Evolutionary conservation across 2,113 vertebrate genomes (phyloP).

Genomic region (Cygnus atratus): DNA sequence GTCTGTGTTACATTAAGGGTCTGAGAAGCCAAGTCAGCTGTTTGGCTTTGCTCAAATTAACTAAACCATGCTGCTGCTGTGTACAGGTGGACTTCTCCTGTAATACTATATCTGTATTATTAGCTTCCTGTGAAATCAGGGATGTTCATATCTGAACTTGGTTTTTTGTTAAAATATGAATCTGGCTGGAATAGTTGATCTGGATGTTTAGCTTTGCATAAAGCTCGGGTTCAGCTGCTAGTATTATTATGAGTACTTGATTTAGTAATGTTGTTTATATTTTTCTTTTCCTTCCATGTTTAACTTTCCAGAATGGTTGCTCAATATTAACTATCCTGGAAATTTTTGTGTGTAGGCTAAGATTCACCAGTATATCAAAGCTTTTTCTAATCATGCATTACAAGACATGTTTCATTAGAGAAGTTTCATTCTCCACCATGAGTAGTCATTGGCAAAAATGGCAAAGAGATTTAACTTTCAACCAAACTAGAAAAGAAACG

Average conservation of each 20-base stretch:
- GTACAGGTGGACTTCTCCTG: not conserved
- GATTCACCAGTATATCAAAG: fast-evolving
- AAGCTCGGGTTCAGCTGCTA: not conserved
- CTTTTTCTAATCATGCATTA: not conserved
- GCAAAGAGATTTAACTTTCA: not conserved
- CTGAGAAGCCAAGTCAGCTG: not conserved
- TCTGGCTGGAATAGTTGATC: not conserved
- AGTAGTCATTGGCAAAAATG: not conserved
- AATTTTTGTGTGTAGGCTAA: not conserved
- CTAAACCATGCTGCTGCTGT: not conserved
- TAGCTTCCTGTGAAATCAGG: not conserved
- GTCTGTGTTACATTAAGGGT: not conserved
- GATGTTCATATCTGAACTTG: not conserved
- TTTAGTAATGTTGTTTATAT: not conserved
- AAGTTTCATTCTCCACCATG: not conserved
- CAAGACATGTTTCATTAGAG: not conserved
- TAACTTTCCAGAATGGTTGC: not conserved
- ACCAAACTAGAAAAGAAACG: not conserved
- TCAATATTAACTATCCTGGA: not conserved
- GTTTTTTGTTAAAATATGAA: not conserved
- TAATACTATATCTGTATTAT: not conserved
- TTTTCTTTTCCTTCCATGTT: not conserved
- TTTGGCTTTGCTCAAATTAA: not conserved
- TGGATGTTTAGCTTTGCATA: not conserved
- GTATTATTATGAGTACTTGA: not conserved